These are phyloP conservation scores for Anarrhichthys ocellatus DNA, from an alignment of 2,113 vertebrate genomes.

Conservation along the genomic window DNA sequence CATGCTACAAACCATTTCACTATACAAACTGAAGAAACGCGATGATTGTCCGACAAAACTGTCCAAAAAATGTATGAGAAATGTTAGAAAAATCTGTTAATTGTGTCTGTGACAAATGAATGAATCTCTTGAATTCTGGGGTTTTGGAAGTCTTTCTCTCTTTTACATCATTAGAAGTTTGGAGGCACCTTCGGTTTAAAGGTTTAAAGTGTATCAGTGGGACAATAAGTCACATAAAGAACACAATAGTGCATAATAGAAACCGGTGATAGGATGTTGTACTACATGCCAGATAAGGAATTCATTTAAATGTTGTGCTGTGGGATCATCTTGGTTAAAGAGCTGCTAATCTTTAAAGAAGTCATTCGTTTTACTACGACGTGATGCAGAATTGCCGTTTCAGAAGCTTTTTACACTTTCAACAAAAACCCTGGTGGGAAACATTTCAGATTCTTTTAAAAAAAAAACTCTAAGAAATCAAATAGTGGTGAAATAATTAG, in stretches of 20 bases:
- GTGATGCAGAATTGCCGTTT: background rate
- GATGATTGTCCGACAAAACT: too few species aligned
- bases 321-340: background rate
- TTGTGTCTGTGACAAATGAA: background rate
- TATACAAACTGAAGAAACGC: too few species aligned
- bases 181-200: background rate
- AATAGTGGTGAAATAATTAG: background rate
- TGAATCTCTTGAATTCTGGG: background rate
- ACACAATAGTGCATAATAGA: background rate
- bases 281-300: background rate
- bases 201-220: background rate
- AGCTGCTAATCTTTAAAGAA: slow-evolving; percentile 18
- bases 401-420: background rate
- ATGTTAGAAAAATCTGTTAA: background rate
- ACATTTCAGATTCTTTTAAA: background rate
- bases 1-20: background rate
- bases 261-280: background rate
- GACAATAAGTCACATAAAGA: slow-evolving; percentile 1
- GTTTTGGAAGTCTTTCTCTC: background rate
- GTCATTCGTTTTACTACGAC: background rate
- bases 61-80: too few species aligned
- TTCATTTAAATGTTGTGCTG: background rate
- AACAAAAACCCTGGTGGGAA: background rate
- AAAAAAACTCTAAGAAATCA: too few species aligned
- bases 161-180: background rate